Percentiles rank a stretch among this genome's conserved stretches.
Conservation (phyloP, 2,113 vertebrate genomes). For the Phaethornis superciliosus region DNA sequence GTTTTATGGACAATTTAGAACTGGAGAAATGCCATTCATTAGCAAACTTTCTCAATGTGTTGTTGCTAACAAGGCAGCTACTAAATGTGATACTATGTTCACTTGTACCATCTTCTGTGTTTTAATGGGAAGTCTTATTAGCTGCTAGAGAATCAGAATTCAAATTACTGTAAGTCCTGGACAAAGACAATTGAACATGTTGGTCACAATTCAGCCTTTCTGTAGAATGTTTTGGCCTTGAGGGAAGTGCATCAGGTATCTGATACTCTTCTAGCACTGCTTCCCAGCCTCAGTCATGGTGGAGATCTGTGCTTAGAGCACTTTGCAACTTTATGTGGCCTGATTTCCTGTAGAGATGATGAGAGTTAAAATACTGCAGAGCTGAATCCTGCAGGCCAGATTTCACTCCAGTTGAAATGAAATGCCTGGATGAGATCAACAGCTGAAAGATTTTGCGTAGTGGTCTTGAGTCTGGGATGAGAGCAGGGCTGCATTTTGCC, state of each 20-base stretch:
- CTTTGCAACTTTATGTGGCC: background rate
- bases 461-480: background rate
- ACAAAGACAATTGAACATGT: background rate
- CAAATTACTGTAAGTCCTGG: background rate
- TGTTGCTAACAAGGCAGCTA: background rate
- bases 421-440: background rate
- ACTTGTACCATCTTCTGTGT: background rate
- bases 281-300: background rate
- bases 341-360: background rate
- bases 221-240: background rate
- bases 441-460: background rate
- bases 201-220: background rate
- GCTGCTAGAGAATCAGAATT: background rate
- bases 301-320: background rate
- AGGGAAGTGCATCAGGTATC: background rate
- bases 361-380: background rate
- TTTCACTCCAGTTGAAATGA: background rate
- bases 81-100: background rate
- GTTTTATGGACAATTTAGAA: background rate
- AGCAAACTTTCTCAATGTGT: background rate
- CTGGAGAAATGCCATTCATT: background rate
- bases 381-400: background rate
- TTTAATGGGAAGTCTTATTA: conserved; percentile 2
- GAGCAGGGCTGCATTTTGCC: background rate
- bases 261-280: background rate